phyloP scores from a whole-genome alignment of 2,113 vertebrate genomes.

The Blennius ocellaris region DNA sequence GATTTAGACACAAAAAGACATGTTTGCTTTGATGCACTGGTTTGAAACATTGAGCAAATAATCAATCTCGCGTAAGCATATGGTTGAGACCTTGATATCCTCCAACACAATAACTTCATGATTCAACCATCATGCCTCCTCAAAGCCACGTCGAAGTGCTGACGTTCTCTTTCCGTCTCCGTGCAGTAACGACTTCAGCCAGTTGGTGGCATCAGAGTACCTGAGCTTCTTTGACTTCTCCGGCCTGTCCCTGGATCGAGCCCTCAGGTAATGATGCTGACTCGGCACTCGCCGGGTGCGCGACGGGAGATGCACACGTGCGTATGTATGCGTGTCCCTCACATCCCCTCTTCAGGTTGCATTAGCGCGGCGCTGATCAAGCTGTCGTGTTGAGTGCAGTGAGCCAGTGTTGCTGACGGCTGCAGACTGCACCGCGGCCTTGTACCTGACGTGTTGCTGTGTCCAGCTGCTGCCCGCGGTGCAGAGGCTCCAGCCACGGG shows the following conservation, averaged over 20 bases:
- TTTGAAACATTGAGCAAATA: neutral
- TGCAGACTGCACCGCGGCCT: constrained; percentile 8
- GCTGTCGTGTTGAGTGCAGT: constrained; percentile 39
- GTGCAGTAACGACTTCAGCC: constrained; percentile 87
- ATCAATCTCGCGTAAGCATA: neutral
- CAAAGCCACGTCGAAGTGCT: constrained; percentile 1
- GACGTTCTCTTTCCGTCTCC: constrained; percentile 8
- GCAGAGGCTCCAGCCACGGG: neutral
- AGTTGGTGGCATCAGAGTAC: constrained; percentile 87
- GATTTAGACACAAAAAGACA: constrained; percentile 2
- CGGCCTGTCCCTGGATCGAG: constrained; percentile 83
- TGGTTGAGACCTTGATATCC: neutral
- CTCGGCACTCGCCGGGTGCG: constrained; percentile 49
- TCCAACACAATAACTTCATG: neutral
- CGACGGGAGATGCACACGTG: constrained; percentile 2
- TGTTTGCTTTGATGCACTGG: neutral
- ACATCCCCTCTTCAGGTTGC: constrained; percentile 23
- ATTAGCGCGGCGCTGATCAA: constrained; percentile 49
- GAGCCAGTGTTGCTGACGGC: constrained; percentile 37
- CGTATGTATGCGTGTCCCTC: neutral
- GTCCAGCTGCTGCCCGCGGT: constrained; percentile 33
- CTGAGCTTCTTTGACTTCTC: constrained; percentile 87
- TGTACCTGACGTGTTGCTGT: constrained; percentile 44
- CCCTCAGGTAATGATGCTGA: constrained; percentile 79
- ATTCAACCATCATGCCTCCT: constrained; percentile 3